These are phyloP conservation scores for Scolopax rusticola DNA, from an alignment of 2,797 vertebrate genomes.

Conservation along the genomic window DNA sequence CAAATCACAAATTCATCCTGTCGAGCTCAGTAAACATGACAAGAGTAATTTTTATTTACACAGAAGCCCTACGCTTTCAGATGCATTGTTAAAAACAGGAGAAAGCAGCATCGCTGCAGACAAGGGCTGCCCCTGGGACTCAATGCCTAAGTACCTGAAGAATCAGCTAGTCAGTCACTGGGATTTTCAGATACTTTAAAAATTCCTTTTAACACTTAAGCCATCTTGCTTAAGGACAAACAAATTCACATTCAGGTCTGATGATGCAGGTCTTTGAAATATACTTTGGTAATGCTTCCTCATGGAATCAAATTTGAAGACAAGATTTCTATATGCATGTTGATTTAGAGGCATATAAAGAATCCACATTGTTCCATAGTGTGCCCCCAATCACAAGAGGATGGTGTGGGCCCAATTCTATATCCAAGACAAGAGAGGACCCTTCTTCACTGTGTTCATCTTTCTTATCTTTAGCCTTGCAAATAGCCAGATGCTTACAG, in stretches of 20 bases:
- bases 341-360: constrained; percentile 8
- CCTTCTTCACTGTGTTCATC: background rate
- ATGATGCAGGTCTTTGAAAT: background rate
- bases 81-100: background rate
- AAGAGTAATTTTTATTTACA: background rate
- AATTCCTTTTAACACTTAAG: constrained; percentile 17
- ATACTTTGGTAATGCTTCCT: constrained; percentile 17
- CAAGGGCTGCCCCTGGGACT: background rate
- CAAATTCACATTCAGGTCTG: constrained; percentile 29
- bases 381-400: background rate
- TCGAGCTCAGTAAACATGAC: background rate
- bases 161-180: background rate
- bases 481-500: background rate
- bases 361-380: background rate
- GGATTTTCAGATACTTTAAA: constrained; percentile 43
- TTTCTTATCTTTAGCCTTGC: background rate
- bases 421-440: fast-evolving
- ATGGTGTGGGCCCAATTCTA: background rate
- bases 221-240: constrained; percentile 13
- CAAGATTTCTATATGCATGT: background rate
- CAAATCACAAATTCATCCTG: background rate
- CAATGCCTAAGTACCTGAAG: background rate
- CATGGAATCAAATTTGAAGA: background rate
- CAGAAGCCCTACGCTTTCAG: background rate
- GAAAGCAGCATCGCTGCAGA: background rate